A percentile compares a stretch with the other conserved stretches of the same genome.
phyloP scores from a whole-genome alignment of 2,888 invertebrate species.

The Tenthredo scrophulariae region DNA sequence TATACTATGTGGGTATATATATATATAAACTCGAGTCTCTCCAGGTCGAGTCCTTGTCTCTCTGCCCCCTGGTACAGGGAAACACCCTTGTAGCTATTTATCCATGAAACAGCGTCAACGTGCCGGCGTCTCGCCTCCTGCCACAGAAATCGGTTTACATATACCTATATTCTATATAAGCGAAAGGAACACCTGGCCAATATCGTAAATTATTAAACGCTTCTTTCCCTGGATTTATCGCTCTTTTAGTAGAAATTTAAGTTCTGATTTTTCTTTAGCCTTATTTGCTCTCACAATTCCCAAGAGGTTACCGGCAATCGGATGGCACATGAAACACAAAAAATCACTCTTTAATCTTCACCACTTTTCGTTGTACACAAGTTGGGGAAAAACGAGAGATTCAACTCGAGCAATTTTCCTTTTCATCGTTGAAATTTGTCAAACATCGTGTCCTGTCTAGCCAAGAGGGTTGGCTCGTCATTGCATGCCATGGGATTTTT shows the following conservation, averaged over 20 bases:
- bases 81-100: slow-evolving; percentile 28
- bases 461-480: slow-evolving; percentile 29
- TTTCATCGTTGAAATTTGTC: slow-evolving; percentile 45
- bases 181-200: not conserved
- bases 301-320: not conserved
- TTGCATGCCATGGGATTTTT: not conserved
- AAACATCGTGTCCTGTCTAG: slow-evolving; percentile 9
- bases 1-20: slow-evolving; percentile 59
- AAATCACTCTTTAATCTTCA: not conserved
- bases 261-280: not conserved
- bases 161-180: not conserved
- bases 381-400: not conserved
- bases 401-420: slow-evolving; percentile 30
- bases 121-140: not conserved
- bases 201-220: slow-evolving; percentile 17
- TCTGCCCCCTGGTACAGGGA: not conserved
- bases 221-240: not conserved
- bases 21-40: slow-evolving; percentile 43
- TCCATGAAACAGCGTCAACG: slow-evolving; percentile 21
- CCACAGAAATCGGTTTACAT: not conserved
- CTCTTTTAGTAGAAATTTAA: not conserved
- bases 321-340: not conserved
- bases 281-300: not conserved
- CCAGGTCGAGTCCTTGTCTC: slow-evolving; percentile 34
- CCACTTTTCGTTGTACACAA: not conserved